Base-by-base conservation (phyloP, 2,797 vertebrate species). In the Kryptolebias ocellatus region DNA sequence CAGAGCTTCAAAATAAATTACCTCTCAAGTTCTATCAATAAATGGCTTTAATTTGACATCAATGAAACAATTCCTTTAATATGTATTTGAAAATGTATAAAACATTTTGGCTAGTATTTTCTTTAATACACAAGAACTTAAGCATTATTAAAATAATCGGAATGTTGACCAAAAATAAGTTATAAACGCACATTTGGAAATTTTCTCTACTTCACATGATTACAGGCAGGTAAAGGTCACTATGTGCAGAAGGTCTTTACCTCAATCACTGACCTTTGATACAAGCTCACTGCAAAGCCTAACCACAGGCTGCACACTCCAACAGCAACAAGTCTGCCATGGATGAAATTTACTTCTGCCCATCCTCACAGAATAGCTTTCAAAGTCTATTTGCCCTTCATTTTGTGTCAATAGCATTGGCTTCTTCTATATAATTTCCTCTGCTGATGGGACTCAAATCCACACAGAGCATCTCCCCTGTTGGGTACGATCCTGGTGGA, bases 391-490 rank as follows among this genome's bases (percentile, higher is more conserved):
- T 59, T 74, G 53, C 72, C 61, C 55, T 70, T 72, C 67, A 54
- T 72, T 57, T 69, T 64, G 57, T 77, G 45, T 74, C 66, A 71
- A 65, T 62, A 74, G 66, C 70, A 46, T 76, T 49, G 57, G 51
- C 64, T 66, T 57, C 54, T 2, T 44, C 50, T 62, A 44, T 59
- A 42, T 44, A 55, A 44, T 53, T 44, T 28, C 3, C 37, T 42
- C 70, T 76, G 66, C 49, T 53, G 57, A 70, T 6, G 31, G 49
- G 52, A 57, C 51, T 42, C 54, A 56, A 64, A 49, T 54, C 59
- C 52, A 67, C 49, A 66, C 51, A 51, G 34, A 5, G 63, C 42
- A 61, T 44, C 31, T 7, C 31, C 64, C 54, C 81, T 27, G 60
- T 70, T 57, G 80, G 65, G 50, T 74, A 9, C 27, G 61, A 60